A percentile compares a stretch with the other conserved stretches of the same genome.
Evolutionary conservation across 92 coral and sea anemone species (phyloP).

Genomic region (Parazoanthus darwini): DNA sequence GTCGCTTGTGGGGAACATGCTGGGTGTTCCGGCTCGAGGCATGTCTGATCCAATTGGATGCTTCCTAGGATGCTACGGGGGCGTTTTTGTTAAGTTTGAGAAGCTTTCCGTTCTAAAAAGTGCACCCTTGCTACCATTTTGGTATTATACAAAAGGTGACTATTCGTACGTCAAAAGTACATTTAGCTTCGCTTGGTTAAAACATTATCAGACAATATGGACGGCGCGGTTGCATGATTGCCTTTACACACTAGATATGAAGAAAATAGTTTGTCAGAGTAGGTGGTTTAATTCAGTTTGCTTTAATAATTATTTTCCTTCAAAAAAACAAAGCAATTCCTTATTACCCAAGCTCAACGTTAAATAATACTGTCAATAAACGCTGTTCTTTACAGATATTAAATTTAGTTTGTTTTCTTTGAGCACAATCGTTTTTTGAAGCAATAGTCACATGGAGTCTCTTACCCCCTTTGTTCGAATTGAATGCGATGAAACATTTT

Average conservation of each 20-base stretch:
- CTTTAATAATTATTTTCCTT: neutral
- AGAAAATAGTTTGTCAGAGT: no score
- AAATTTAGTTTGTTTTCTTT: neutral
- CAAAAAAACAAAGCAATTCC: neutral
- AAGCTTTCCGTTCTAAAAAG: slow-evolving; percentile 3
- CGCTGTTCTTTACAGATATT: neutral
- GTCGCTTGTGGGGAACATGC: neutral
- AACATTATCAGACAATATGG: no score
- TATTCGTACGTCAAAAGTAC: neutral
- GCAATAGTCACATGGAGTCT: neutral
- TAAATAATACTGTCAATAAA: neutral
- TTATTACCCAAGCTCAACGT: neutral
- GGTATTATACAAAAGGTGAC: neutral
- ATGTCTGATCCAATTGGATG: neutral
- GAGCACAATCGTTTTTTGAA: neutral
- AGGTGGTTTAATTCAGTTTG: no score
- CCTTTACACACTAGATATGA: no score
- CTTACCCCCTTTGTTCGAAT: neutral
- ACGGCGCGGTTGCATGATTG: no score
- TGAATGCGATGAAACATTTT: slow-evolving; percentile 6
- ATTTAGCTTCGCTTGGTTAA: neutral
- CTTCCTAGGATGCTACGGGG: slow-evolving; percentile 13
- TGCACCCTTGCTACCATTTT: neutral
- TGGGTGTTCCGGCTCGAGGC: slow-evolving; percentile 3
- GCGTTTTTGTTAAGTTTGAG: neutral